phyloP scores from a whole-genome alignment of 2,113 vertebrate genomes.

The Phalacrocorax aristotelis region DNA sequence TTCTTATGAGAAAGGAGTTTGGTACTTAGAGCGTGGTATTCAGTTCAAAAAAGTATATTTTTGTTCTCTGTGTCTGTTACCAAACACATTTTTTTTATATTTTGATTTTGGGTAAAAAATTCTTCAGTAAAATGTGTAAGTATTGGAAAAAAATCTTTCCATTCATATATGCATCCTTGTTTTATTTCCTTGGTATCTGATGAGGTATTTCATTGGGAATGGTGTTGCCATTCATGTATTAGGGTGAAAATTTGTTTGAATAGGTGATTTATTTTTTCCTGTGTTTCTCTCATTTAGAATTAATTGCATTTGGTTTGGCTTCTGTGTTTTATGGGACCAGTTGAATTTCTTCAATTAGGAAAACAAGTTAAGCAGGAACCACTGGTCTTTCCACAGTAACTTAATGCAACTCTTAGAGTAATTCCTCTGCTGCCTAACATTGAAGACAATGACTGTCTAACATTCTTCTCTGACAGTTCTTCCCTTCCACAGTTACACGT shows the following conservation, averaged over 20 bases:
- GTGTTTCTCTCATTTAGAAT: background rate
- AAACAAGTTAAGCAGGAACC: background rate
- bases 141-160: background rate
- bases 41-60: background rate
- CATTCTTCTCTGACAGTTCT: background rate
- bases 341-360: background rate
- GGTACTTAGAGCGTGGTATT: background rate
- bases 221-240: background rate
- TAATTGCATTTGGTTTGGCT: background rate
- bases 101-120: background rate
- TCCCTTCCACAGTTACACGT: background rate
- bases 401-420: background rate
- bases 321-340: background rate
- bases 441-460: background rate
- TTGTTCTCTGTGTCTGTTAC: background rate
- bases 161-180: background rate
- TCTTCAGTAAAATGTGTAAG: background rate
- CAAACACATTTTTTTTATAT: background rate
- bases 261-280: background rate
- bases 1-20: background rate
- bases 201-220: background rate
- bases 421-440: background rate
- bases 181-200: background rate
- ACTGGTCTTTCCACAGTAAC: background rate
- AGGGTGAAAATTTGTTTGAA: background rate